Base-by-base conservation (phyloP, 2,888 invertebrate species). In the Malacosoma neustria region DNA sequence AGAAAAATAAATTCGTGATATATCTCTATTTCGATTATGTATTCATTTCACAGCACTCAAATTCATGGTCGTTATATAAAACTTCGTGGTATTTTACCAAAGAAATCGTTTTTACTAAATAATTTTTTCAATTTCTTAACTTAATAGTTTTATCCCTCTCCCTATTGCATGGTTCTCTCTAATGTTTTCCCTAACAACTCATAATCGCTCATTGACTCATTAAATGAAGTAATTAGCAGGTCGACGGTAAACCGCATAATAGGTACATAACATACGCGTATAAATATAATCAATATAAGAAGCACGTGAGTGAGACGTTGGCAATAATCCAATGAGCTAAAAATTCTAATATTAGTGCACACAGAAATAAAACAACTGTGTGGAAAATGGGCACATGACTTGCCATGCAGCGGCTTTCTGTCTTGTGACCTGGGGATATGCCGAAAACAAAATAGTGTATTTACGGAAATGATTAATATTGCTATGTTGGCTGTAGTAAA, bases 321-420 rank as follows among this genome's bases (percentile, higher is more conserved):
- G 85, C 84, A 68, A 53, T 57, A 49, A 45, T 74, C 85, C 85
- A 85, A 66, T 57, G 62, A 58, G 67, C 79, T 73, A 72, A 80
- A 81, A 77, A 69, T 60, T 72, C 84, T 82, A 82, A 76, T 74
- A 81, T 74, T 84, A 84, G 79, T 69, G 53, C 61, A 66, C 51
- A 65, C 73, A 72, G 68, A 80, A 77, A 77, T 76, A 82, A 64
- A 67, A 67, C 65, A 58, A 62, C 50, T 56, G 62, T 64, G 61
- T 69, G 68, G 62, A 69, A 65, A 72, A 71, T 64, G 73, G 63
- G 75, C 84, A 77, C 81, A 81, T 82, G 81, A 84, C 67, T 66
- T 51, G 54, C 54, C 51, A 51, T 66, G 69, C 55, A 61, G 65
- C 61, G 60, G 53, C 57, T 46, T 45, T 45, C 46, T 42, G 48